Evolutionary conservation across 2,113 vertebrate genomes (phyloP), one percentile per base, ranked within the genome.

Genomic region (Carassius auratus): DNA sequence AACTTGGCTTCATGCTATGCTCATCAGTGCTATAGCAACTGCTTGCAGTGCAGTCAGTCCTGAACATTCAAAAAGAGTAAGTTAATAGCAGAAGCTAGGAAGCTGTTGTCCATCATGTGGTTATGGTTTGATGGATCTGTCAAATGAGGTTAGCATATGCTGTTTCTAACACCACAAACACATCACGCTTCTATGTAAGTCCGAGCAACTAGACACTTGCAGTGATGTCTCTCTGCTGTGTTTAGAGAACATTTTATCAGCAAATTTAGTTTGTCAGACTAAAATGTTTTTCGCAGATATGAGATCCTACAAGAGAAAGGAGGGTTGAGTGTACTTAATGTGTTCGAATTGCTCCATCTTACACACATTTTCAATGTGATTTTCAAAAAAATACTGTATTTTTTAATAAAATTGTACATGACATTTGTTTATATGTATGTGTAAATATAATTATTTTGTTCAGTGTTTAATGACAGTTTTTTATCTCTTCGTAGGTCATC

Each of bases 401-500:
- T 74, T 48, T 55, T 9, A 10, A n/a, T 62, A 42, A 5, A 42
- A 38, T n/a, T 61, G 30, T 79, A n/a, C 26, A n/a, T 59, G 9
- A 8, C 19, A 55, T 52, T 15, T 52, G 52, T 57, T 5, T 57
- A 57, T 57, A 19, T 17, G 52, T 6, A 17, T 57, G 55, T 1
- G 7, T 59, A 59, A 1, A 59, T 59, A 21, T 3, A 81, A 66
- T 30, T 10, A 0, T 64, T 64, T 64, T 48, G 4, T 2, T 68
- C 8, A 42, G 3, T 59, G 5, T 62, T 33, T 75, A 57, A 8
- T 61, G 4, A 33, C 6, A 5, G 42, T 13, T 71, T 76, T 71
- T 84, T 85, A 91, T 0, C 7, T 77, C 88, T 52, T 19, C 90
- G 23, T 91, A 99, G 98, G 98, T 99, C 81, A 99, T 99, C 93